Evolutionary conservation across 1,140 invertebrate species (phyloP).

Genomic region (Pseudobourletiella spinata): DNA sequence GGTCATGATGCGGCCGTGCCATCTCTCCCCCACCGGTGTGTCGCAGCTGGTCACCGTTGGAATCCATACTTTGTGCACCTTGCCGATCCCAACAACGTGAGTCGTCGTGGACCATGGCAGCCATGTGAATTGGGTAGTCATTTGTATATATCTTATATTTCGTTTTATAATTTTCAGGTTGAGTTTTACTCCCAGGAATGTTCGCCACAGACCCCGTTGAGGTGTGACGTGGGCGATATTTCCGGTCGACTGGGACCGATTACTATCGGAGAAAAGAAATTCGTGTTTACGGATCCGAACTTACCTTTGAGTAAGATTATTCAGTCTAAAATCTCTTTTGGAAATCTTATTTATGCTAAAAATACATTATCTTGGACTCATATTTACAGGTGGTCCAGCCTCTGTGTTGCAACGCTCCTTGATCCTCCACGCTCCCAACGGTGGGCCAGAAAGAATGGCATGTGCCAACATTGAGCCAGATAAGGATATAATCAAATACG

Average conservation of each 20-base stretch:
- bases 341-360: not conserved
- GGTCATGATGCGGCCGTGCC: conserved; percentile 82
- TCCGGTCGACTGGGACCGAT: conserved; percentile 74
- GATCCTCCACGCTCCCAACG: conserved; percentile 68
- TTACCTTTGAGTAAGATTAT: conserved; percentile 58
- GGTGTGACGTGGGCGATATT: conserved; percentile 89
- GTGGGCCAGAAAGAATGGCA: conserved; percentile 60
- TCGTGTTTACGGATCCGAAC: conserved; percentile 74
- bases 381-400: conserved; percentile 51
- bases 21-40: conserved; percentile 67
- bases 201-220: conserved; percentile 68
- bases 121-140: too few species aligned
- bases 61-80: conserved; percentile 87
- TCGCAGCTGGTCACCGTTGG: conserved; percentile 82
- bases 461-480: conserved; percentile 88
- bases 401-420: conserved; percentile 75
- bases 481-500: conserved; percentile 81
- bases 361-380: not conserved
- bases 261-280: conserved; percentile 64
- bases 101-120: too few species aligned
- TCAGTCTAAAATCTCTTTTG: not conserved
- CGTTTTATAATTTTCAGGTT: conserved; percentile 53
- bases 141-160: too few species aligned
- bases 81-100: conserved; percentile 78
- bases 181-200: conserved; percentile 81